Evolutionary conservation across 2,888 invertebrate genomes (phyloP).

Genomic region (Pyralis farinalis): DNA sequence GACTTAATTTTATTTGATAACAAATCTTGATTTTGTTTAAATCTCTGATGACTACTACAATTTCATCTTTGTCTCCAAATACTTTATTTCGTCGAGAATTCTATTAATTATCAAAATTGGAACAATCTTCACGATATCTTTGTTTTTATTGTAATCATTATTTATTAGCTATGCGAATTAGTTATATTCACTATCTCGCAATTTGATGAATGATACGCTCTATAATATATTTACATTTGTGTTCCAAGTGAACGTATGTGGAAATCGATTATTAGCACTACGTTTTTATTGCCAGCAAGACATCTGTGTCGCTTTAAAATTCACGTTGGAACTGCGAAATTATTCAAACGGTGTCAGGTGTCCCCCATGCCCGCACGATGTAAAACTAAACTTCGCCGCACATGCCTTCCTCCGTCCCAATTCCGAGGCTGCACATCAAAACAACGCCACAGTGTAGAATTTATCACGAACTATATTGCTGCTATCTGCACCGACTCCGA

Average conservation of each 20-base stretch:
- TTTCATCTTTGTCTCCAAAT: too few species aligned
- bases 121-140: too few species aligned
- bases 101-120: too few species aligned
- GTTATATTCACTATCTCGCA: neutral
- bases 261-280: constrained; percentile 28
- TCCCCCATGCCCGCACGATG: constrained; percentile 52
- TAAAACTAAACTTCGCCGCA: constrained; percentile 38
- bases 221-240: constrained; percentile 2
- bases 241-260: constrained; percentile 23
- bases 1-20: too few species aligned
- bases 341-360: constrained; percentile 71
- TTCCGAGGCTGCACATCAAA: constrained; percentile 29
- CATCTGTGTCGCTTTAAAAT: constrained; percentile 62
- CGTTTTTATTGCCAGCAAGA: constrained; percentile 49
- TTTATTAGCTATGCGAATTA: constrained; percentile 1
- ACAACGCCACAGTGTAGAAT: constrained; percentile 32
- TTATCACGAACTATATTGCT: constrained; percentile 30
- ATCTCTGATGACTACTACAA: too few species aligned
- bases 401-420: constrained; percentile 33
- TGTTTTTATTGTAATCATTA: too few species aligned
- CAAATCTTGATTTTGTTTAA: too few species aligned
- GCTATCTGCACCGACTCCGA: constrained; percentile 30
- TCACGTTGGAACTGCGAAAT: constrained; percentile 62
- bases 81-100: too few species aligned
- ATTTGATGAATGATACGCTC: constrained; percentile 3